Percentiles rank a stretch among this genome's conserved stretches.
phyloP scores from a whole-genome alignment of 2,888 invertebrate species.

The Marasmarcha lunaedactyla region DNA sequence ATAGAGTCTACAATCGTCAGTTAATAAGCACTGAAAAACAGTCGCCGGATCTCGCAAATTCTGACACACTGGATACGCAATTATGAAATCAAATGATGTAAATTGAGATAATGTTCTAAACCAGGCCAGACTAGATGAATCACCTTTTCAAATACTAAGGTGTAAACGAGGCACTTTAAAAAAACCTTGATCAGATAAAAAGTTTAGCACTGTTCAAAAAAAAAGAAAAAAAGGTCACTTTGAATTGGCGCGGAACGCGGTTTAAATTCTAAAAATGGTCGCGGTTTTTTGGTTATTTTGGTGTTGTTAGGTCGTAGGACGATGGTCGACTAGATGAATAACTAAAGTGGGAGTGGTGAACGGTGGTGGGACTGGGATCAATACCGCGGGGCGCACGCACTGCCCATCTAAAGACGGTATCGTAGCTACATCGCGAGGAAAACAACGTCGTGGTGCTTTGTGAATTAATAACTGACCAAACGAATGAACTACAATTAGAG shows the following conservation, averaged over 20 bases:
- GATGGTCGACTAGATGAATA: conserved; percentile 55
- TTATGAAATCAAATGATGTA: conserved; percentile 37
- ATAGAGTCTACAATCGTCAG: no score
- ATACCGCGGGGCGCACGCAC: conserved; percentile 65
- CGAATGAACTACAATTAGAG: no score
- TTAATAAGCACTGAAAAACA: neutral
- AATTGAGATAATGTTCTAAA: conserved; percentile 45
- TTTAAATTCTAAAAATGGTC: neutral
- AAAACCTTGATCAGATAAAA: conserved; percentile 14
- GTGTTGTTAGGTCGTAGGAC: conserved; percentile 50
- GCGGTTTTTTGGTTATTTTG: conserved; percentile 23
- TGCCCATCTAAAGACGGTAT: conserved; percentile 30
- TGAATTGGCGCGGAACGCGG: neutral
- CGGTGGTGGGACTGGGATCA: conserved; percentile 58
- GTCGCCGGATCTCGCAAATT: conserved; percentile 9
- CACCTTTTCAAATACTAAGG: conserved; percentile 30
- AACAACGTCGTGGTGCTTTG: no score
- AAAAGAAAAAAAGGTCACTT: conserved; percentile 1
- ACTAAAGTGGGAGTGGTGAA: conserved; percentile 55
- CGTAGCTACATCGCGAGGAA: no score
- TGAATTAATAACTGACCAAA: no score
- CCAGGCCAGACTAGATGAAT: conserved; percentile 35
- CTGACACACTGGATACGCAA: conserved; percentile 20
- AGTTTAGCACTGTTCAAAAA: conserved; percentile 14
- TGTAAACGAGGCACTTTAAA: conserved; percentile 23